Evolutionary conservation across 2,888 invertebrate species (phyloP).

Genomic region (Globia sparganii): DNA sequence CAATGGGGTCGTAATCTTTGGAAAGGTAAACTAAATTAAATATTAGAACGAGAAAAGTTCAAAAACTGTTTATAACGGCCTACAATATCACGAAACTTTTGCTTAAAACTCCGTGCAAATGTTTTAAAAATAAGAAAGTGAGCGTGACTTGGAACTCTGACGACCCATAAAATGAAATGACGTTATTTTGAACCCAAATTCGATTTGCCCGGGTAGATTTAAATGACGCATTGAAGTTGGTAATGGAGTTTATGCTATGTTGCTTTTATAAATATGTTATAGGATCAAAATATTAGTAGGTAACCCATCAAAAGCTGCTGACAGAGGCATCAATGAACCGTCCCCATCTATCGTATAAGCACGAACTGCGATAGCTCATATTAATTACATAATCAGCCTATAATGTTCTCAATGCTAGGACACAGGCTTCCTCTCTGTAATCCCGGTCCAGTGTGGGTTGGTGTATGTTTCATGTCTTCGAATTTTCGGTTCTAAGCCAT

Average conservation of each 20-base stretch:
- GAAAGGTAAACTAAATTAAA: slow-evolving; percentile 9
- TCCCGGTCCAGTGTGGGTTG: neutral
- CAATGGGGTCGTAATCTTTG: neutral
- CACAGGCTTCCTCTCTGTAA: neutral
- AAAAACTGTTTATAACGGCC: slow-evolving; percentile 12
- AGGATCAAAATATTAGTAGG: slow-evolving; percentile 22
- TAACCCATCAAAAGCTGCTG: neutral
- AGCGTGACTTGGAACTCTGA: slow-evolving; percentile 10
- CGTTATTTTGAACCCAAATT: slow-evolving; percentile 45
- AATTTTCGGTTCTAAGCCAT: neutral
- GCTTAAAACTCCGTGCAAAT: slow-evolving; percentile 22
- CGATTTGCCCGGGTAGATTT: slow-evolving; percentile 52
- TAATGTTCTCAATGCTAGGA: neutral
- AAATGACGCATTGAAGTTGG: slow-evolving; percentile 26
- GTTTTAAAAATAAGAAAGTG: slow-evolving; percentile 33
- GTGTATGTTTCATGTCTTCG: neutral
- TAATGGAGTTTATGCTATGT: slow-evolving; percentile 31
- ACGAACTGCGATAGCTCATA: neutral
- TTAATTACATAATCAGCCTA: too few relatives aligned
- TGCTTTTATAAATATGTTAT: slow-evolving; percentile 45
- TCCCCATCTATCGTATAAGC: fast-evolving
- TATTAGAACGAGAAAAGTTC: slow-evolving; percentile 27
- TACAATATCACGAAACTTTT: slow-evolving; percentile 9
- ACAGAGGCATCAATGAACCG: neutral
- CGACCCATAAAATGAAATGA: slow-evolving; percentile 34